A percentile compares a stretch with the other conserved stretches of the same genome.
These are phyloP conservation scores for Tipula vernalis DNA, from an alignment of 2,888 invertebrate species.

Conservation along the genomic window DNA sequence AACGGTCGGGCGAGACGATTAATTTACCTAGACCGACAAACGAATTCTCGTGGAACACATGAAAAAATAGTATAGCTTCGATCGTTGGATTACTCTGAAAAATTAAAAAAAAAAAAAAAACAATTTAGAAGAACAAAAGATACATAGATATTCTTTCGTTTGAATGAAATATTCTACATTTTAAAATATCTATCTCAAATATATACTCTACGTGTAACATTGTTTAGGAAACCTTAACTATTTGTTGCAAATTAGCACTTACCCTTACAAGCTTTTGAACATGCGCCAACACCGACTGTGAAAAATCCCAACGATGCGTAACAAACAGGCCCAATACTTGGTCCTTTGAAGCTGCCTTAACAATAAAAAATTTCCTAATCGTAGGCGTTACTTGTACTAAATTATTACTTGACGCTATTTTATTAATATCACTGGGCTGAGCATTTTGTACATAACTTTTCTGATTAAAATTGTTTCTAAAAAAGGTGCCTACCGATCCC, in stretches of 20 bases:
- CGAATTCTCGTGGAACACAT: background rate
- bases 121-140: background rate
- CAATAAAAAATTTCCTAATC: background rate
- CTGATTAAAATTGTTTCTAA: background rate
- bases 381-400: background rate
- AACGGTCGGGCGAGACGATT: background rate
- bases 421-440: background rate
- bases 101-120: background rate
- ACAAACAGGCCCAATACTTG: background rate
- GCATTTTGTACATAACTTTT: background rate
- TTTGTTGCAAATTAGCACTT: background rate
- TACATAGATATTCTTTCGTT: too few species aligned
- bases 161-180: too few species aligned
- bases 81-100: background rate
- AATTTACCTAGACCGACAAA: background rate
- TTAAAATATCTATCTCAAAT: too few species aligned
- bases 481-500: background rate
- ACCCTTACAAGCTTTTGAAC: background rate
- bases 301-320: conserved; percentile 1
- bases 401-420: background rate
- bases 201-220: too few species aligned
- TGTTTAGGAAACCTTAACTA: too few species aligned
- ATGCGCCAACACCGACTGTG: background rate
- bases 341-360: background rate
- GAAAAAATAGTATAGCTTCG: background rate